A percentile compares a stretch with the other conserved stretches of the same genome.
phyloP scores from a whole-genome alignment of 2,113 vertebrate species.

The Chauna torquata region DNA sequence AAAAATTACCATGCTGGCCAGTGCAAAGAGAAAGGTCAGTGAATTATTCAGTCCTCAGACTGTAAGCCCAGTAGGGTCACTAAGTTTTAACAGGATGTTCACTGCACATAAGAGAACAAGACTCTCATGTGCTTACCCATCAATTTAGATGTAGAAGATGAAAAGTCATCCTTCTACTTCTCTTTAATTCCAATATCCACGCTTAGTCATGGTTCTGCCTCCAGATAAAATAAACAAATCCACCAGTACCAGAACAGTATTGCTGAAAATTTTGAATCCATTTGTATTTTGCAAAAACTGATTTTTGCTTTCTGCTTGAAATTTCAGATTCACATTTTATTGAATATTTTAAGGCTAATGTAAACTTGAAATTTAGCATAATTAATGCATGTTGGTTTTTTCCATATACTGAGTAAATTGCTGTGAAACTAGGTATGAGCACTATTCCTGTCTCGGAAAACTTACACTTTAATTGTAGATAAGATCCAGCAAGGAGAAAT shows the following conservation, averaged over 20 bases:
- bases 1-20: neutral
- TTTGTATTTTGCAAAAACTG: neutral
- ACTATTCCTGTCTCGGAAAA: neutral
- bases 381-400: neutral
- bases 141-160: neutral
- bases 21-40: neutral
- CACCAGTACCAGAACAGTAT: neutral
- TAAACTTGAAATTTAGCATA: neutral
- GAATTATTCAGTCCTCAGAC: neutral
- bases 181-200: neutral
- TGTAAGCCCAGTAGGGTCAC: neutral
- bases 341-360: neutral
- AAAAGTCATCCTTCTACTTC: neutral
- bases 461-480: neutral
- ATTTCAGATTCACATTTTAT: neutral
- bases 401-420: no score
- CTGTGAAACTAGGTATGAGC: neutral
- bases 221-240: neutral
- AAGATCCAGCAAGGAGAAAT: neutral
- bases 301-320: neutral
- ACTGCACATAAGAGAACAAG: neutral
- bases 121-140: neutral
- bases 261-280: neutral
- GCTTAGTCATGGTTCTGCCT: neutral
- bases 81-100: neutral